These are phyloP conservation scores for Pipistrellus pipistrellus DNA, from an alignment of 2,797 vertebrate genomes.

Conservation along the genomic window DNA sequence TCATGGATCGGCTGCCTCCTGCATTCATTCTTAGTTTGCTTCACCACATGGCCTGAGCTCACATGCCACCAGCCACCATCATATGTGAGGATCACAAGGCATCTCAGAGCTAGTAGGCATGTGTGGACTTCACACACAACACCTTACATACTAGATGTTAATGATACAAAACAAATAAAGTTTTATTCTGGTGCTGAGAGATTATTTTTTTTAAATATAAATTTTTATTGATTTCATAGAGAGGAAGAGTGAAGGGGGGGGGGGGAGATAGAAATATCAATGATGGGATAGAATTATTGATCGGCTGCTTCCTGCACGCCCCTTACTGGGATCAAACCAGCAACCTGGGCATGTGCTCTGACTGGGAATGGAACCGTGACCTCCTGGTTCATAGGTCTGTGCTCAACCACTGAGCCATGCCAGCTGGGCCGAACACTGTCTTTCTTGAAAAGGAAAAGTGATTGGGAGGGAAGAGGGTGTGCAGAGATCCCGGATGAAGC, in stretches of 20 bases:
- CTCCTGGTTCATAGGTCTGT: too few species aligned
- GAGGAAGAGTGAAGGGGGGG: too few species aligned
- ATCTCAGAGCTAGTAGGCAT: not conserved
- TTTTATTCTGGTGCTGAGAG: not conserved
- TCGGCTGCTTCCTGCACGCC: too few species aligned
- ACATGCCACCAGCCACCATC: not conserved
- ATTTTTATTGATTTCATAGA: too few species aligned
- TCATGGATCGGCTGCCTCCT: too few species aligned
- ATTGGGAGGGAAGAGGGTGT: not conserved
- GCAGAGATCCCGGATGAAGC: not conserved
- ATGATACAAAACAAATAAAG: not conserved
- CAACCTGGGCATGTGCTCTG: too few species aligned
- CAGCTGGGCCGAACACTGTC: not conserved
- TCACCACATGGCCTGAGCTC: not conserved
- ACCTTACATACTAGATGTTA: not conserved
- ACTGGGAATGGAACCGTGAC: too few species aligned
- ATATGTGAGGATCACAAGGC: not conserved
- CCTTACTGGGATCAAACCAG: too few species aligned
- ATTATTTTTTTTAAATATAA: too few species aligned
- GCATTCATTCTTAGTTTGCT: not conserved
- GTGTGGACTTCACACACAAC: not conserved
- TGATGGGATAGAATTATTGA: too few species aligned
- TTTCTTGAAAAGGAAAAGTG: slow-evolving; percentile 59
- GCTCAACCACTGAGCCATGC: too few species aligned
- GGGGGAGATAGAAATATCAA: too few species aligned